Conservation (phyloP, 2,888 invertebrate species). For the Hirtodrosophila duncani region DNA sequence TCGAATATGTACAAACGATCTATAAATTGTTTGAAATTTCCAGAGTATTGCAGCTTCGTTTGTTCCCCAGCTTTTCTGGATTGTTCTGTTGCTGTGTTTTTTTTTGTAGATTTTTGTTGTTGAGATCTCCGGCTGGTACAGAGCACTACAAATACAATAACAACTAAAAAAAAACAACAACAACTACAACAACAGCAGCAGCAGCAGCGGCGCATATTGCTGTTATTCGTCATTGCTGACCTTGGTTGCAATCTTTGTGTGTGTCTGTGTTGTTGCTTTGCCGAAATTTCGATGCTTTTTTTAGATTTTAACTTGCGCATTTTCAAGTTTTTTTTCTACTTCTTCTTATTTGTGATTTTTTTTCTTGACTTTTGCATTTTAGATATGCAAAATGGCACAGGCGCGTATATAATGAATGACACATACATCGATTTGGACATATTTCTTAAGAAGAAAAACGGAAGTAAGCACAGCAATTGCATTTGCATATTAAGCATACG, state of each 20-base stretch:
- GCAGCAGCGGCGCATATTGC: constrained; percentile 65
- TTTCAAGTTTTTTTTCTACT: constrained; percentile 27
- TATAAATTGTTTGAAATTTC: no score
- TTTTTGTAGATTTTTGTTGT: constrained; percentile 22
- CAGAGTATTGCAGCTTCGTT: no score
- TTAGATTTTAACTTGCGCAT: constrained; percentile 24
- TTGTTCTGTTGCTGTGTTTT: neutral
- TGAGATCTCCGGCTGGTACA: constrained; percentile 64
- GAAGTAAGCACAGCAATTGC: constrained; percentile 34
- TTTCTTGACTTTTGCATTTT: constrained; percentile 11
- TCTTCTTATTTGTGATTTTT: neutral
- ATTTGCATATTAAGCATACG: constrained; percentile 38
- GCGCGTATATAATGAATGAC: no score
- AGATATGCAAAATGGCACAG: constrained; percentile 20
- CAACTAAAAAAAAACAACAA: constrained; percentile 1
- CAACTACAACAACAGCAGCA: constrained; percentile 12
- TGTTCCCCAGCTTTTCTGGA: no score
- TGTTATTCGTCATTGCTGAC: constrained; percentile 74
- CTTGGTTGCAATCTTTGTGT: constrained; percentile 73
- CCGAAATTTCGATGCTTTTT: constrained; percentile 23
- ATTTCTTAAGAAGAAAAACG: no score
- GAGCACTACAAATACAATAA: constrained; percentile 24
- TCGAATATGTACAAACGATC: no score
- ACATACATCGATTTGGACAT: no score
- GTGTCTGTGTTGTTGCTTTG: constrained; percentile 25